Evolutionary conservation across 2,888 invertebrate genomes (phyloP), one percentile per base, ranked within the genome.

Genomic region (Graphium colonna): DNA sequence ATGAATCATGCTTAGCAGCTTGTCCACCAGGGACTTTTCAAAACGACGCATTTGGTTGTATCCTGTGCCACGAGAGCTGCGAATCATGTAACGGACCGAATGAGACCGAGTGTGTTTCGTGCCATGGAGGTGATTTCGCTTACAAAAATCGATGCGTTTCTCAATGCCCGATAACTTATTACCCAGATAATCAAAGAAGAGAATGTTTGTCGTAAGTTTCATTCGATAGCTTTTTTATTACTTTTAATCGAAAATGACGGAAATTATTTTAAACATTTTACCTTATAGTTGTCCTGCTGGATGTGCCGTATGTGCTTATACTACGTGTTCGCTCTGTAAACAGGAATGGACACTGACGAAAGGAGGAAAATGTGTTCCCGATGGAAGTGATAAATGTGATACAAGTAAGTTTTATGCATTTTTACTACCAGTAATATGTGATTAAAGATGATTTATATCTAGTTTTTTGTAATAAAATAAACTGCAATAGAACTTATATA

Each of bases 1-100:
- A n/a, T 65, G 95, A 94, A 68, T 94, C 94, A 67, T 97, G 97
- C 82, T 92, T 95, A 73, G 95, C 96, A 1, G 92, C 95, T 0
- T 97, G 97, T 84, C 97, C 96, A 0, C 78, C 92, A 10, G 93
- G 94, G 67, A 96, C 96, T 44, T 96, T 93, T 77, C 96, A 97
- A 85, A 96, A 95, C 39, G 95, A 96, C 73, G 95, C 96, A 77
- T 95, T 95, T 79, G 94, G 94, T 70, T 96, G 96, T 78, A 91
- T 93, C 60, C 90, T 93, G 9, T 96, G 96, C 71, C 95, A 96
- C 77, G 90, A 93, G 58, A 92, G 93, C 48, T 96, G 96, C 74
- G 94, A 94, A 74, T 95, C 95, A 40, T 96, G 96, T 79, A 93
- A 92, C 60, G 96, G 95, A n/a, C 92, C 94, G 13, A 92, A 92